Percentiles rank a stretch among this genome's conserved stretches.
Evolutionary conservation across 2,113 vertebrate genomes (phyloP).

Genomic region (Psittacus erithacus): DNA sequence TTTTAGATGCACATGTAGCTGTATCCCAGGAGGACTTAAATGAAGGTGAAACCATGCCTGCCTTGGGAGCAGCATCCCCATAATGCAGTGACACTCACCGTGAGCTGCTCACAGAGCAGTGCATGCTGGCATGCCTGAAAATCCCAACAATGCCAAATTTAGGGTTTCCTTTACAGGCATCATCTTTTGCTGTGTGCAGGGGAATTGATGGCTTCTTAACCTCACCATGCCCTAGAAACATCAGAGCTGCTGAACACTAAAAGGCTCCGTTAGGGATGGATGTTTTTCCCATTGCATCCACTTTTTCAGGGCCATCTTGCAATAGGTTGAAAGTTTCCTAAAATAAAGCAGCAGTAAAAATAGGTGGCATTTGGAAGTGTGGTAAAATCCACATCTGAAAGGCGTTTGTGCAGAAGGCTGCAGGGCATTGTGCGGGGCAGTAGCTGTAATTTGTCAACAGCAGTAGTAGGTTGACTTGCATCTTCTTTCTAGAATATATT

Average conservation of each 20-base stretch:
- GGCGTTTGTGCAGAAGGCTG: neutral
- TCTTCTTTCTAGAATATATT: neutral
- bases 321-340: neutral
- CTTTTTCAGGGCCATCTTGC: neutral
- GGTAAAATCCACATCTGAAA: neutral
- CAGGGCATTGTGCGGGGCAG: fast-evolving
- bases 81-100: neutral
- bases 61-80: neutral
- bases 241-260: neutral
- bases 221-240: fast-evolving
- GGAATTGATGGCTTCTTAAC: neutral
- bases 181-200: neutral
- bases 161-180: neutral
- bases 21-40: neutral
- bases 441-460: neutral
- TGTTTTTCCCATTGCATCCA: fast-evolving
- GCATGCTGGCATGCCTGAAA: neutral
- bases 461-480: neutral
- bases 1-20: neutral
- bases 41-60: neutral
- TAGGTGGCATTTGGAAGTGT: neutral
- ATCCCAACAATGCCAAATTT: neutral
- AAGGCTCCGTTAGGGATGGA: neutral
- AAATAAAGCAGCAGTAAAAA: neutral
- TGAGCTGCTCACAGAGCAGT: neutral